Evolutionary conservation across 2,888 invertebrate genomes (phyloP), one percentile per base, ranked within the genome.

Genomic region (Ditula angustiorana): DNA sequence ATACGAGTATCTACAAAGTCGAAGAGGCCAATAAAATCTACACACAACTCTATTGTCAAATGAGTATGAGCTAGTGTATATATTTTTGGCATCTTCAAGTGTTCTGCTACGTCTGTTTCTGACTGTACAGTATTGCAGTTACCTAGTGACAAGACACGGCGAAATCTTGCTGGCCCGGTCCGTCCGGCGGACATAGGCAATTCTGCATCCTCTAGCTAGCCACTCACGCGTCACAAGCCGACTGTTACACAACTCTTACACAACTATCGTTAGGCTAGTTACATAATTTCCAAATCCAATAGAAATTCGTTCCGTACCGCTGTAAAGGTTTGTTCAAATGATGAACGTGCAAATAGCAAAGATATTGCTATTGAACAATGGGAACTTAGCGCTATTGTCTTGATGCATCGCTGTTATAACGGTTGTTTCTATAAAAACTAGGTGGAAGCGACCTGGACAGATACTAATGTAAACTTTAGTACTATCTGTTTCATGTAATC

Each of bases 171-270:
- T 82, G 87, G 84, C 86, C 86, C 71, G 80, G 77, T 81, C 64
- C 58, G 55, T 63, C 67, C 67, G 66, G 67, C 74, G 71, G 75
- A 75, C 76, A 72, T 70, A 63, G 67, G 77, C 79, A 79, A 85
- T 87, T 86, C 50, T 83, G 82, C 78, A 73, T 75, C 74, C 77
- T 72, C 72, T 70, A 74, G 75, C 72, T 71, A 74, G 75, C 77
- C 77, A 77, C 71, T 78, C 76, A 75, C 71, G 75, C 76, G 69
- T 69, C 64, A 70, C 72, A 72, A 73, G 74, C 71, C 55, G 57
- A 68, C 62, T 67, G 73, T 88, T 88, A 84, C 74, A 78, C 82
- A 88, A 88, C 69, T 69, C 68, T 89, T 88, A 79, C 80, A 77
- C 78, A 86, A 88, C 65, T 67, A 71, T 74, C 74, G 73, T 73